Conservation (phyloP, 2,797 vertebrate genomes). For the Acrocephalus scirpaceus region DNA sequence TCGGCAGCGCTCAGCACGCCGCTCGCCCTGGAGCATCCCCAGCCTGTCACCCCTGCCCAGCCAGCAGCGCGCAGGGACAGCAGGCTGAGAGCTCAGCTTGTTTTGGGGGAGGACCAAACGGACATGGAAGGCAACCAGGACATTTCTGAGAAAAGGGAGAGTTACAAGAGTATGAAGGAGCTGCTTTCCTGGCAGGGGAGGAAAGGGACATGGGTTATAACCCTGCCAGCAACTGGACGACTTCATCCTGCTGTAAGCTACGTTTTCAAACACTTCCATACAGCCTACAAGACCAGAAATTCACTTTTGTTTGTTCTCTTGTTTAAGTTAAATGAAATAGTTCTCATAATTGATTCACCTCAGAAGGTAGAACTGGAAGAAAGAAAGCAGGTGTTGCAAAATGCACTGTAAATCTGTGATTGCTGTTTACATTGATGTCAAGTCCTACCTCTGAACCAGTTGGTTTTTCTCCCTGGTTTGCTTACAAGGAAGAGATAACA, state of each 20-base stretch:
- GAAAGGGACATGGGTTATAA: neutral
- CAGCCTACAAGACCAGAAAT: neutral
- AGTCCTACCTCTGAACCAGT: neutral
- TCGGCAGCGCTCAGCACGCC: neutral
- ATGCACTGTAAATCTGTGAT: neutral
- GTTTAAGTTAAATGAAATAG: neutral
- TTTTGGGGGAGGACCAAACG: neutral
- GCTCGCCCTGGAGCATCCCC: neutral
- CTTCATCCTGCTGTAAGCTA: neutral
- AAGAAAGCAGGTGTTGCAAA: neutral
- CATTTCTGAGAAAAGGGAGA: slow-evolving; percentile 47
- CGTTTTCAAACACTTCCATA: neutral
- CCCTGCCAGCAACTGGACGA: neutral
- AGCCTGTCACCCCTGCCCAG: neutral
- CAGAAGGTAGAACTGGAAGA: neutral
- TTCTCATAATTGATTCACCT: neutral
- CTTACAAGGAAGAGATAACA: neutral
- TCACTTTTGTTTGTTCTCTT: neutral
- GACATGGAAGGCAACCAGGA: slow-evolving; percentile 32
- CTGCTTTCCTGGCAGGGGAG: neutral
- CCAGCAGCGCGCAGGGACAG: neutral
- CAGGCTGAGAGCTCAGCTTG: neutral
- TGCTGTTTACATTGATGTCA: neutral
- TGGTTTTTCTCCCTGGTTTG: neutral
- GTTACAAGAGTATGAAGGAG: neutral